These are phyloP conservation scores for Megalops cyprinoides DNA, from an alignment of 2,797 vertebrate species.

Conservation along the genomic window DNA sequence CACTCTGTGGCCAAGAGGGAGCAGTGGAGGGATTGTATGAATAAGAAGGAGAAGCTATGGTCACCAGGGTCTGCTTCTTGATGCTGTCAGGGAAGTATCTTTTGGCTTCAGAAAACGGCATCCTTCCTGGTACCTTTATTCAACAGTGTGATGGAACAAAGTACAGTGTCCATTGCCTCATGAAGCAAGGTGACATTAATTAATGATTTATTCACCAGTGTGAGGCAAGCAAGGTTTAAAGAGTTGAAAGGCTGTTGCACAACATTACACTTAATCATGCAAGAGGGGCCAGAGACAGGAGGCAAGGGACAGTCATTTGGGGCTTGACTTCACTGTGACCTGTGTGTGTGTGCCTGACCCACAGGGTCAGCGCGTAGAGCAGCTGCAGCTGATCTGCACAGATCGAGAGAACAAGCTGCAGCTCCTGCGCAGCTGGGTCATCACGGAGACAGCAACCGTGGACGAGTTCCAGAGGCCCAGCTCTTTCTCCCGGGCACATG, in stretches of 20 bases:
- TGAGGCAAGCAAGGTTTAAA: too few species aligned
- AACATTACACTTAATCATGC: too few species aligned
- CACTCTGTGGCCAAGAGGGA: neutral
- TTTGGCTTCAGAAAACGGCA: neutral
- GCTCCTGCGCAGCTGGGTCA: conserved; percentile 69
- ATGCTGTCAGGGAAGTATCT: neutral
- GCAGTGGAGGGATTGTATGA: neutral
- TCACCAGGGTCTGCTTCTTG: too few species aligned
- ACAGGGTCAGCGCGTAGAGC: conserved; percentile 78
- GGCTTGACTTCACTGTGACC: too few species aligned
- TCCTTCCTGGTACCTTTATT: neutral
- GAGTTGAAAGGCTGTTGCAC: too few species aligned
- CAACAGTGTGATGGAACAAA: neutral
- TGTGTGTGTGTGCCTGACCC: conserved; percentile 9
- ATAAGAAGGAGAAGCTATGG: neutral
- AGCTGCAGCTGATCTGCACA: conserved; percentile 70
- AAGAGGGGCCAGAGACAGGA: too few species aligned
- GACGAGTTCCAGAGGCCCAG: conserved; percentile 63
- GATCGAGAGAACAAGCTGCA: conserved; percentile 78
- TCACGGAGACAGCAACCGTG: conserved; percentile 70
- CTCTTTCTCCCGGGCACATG: conserved; percentile 69
- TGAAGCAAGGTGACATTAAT: neutral
- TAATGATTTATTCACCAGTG: too few species aligned
- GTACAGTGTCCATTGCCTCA: neutral
- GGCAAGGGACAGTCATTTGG: too few species aligned